Base-by-base conservation (phyloP, 2,888 invertebrate genomes). In the Apotomis capreana region DNA sequence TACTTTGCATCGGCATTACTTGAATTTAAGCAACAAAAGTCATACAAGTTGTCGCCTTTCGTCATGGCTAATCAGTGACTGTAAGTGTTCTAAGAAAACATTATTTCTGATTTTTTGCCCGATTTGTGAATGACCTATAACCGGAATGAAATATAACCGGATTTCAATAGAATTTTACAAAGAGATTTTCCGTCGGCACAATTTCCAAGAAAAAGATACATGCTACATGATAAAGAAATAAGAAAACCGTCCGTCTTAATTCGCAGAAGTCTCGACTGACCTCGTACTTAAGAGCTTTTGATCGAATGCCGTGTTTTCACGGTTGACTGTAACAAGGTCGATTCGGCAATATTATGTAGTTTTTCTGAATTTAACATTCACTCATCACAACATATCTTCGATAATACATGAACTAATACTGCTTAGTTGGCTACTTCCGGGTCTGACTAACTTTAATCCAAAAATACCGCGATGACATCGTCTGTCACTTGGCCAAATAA, bases 401-500 rank as follows among this genome's bases (percentile, higher is more conserved):
- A 3, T 26, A 59, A 15, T 26, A 26, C 55, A 13, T 12, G 1
- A 58, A 2, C n/a, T 3, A 26, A 5, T n/a, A 57, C 8, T 49
- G 0, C 10, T 9, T 65, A 44, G 40, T 54, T 64, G 0, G 58
- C 26, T 63, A 44, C 62, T 70, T 67, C 62, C 55, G 57, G 44
- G 63, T 61, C 26, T 57, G 6, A 54, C 57, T 60, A 55, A 69
- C 58, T 62, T 59, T 58, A 65, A 67, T 73, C 75, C 68, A 59
- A 72, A 76, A 79, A 79, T 80, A 75, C 76, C 75, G 75, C 74
- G 73, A 78, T 89, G 87, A 89, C 87, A 87, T 89, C 88, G 88
- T 77, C 78, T 77, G 73, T 81, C 79, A 84, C 84, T 83, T 76
- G 76, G 75, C 77, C 78, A 83, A 88, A 89, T 87, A 86, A 89